Evolutionary conservation across 2,797 vertebrate genomes (phyloP).

Genomic region (Coregonus ussuriensis): DNA sequence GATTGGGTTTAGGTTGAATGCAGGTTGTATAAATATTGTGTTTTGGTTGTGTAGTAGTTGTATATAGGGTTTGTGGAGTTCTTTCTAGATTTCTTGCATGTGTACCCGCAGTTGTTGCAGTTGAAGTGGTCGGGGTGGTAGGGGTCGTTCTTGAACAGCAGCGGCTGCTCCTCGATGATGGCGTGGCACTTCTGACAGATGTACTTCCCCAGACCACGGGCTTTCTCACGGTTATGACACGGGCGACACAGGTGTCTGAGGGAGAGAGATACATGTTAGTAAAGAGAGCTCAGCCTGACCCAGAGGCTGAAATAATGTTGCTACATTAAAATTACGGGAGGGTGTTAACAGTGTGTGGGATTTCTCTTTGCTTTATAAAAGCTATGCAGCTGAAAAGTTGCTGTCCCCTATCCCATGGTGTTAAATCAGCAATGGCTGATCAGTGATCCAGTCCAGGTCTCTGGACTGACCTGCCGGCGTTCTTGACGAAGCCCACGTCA

Average conservation of each 20-base stretch:
- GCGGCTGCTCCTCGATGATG: slow-evolving; percentile 89
- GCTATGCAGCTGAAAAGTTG: background rate
- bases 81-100: background rate
- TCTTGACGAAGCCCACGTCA: slow-evolving; percentile 89
- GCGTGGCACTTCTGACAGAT: slow-evolving; percentile 90
- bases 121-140: slow-evolving; percentile 99
- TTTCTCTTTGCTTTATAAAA: background rate
- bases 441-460: background rate
- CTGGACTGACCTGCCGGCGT: slow-evolving; percentile 80
- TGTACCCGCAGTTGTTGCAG: slow-evolving; percentile 94
- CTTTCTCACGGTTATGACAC: slow-evolving; percentile 95
- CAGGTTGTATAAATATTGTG: no score
- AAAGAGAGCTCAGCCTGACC: background rate
- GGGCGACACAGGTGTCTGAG: slow-evolving; percentile 92
- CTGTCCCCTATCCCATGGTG: background rate
- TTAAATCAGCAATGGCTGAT: background rate
- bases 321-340: background rate
- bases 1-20: background rate
- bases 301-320: no score
- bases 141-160: slow-evolving; percentile 97
- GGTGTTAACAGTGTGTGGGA: background rate
- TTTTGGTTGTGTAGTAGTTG: background rate
- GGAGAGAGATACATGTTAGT: background rate
- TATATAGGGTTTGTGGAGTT: background rate
- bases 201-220: slow-evolving; percentile 92